A percentile compares a stretch with the other conserved stretches of the same genome.
Evolutionary conservation across 2,888 invertebrate genomes (phyloP).

Genomic region (Hybos culiciformis): DNA sequence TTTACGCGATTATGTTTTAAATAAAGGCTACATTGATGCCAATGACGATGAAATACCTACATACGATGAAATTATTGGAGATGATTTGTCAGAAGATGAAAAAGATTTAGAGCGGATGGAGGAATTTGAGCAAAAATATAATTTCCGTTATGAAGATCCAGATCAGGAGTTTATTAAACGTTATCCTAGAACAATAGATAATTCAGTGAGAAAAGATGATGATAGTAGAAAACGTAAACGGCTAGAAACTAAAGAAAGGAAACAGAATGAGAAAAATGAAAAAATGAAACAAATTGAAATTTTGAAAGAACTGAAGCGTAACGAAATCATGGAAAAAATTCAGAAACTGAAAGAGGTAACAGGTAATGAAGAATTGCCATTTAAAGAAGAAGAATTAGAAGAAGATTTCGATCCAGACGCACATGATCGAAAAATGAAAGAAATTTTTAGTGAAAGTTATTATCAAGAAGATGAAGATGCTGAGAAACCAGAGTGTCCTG

Average conservation of each 20-base stretch:
- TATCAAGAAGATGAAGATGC: slow-evolving; percentile 58
- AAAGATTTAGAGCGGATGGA: slow-evolving; percentile 65
- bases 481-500: slow-evolving; percentile 73
- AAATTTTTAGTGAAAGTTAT: slow-evolving; percentile 75
- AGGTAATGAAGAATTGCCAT: slow-evolving; percentile 50
- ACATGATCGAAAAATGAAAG: slow-evolving; percentile 75
- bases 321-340: slow-evolving; percentile 83
- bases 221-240: slow-evolving; percentile 66
- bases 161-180: slow-evolving; percentile 84
- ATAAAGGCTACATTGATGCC: slow-evolving; percentile 51
- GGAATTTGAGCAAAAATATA: slow-evolving; percentile 87
- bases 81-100: slow-evolving; percentile 64
- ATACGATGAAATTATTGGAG: slow-evolving; percentile 53
- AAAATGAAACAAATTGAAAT: slow-evolving; percentile 80
- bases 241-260: slow-evolving; percentile 56
- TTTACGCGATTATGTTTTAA: slow-evolving; percentile 80
- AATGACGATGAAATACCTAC: slow-evolving; percentile 42
- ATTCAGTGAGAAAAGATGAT: slow-evolving; percentile 68
- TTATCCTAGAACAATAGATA: slow-evolving; percentile 79
- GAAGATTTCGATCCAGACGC: slow-evolving; percentile 81
- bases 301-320: slow-evolving; percentile 70
- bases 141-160: slow-evolving; percentile 93
- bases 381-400: slow-evolving; percentile 65
- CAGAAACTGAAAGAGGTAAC: slow-evolving; percentile 75
- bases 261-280: slow-evolving; percentile 60